Conservation (phyloP, 2,113 vertebrate genomes). For the Eptesicus fuscus region DNA sequence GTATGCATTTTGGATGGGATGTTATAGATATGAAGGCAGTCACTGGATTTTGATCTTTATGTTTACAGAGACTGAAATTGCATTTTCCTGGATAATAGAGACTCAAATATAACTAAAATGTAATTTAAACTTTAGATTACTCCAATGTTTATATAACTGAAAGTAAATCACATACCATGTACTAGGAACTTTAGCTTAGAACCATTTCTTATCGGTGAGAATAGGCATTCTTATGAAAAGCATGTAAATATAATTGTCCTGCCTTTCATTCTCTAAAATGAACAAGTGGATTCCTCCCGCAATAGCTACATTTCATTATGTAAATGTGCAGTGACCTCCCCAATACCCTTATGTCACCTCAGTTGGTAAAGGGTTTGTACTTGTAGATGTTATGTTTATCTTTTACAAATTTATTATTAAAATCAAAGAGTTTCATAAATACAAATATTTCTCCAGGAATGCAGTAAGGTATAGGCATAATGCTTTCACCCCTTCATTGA, state of each 20-base stretch:
- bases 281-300: not conserved
- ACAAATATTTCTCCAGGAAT: not conserved
- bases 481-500: not conserved
- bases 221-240: not conserved
- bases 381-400: not conserved
- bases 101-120: constrained; percentile 3
- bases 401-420: not conserved
- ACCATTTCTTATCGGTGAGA: not conserved
- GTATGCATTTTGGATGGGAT: not conserved
- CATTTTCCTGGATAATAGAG: not conserved
- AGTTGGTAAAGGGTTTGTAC: not conserved
- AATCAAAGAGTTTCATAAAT: not conserved
- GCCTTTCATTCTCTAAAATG: constrained; percentile 29
- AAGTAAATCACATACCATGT: not conserved
- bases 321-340: not conserved
- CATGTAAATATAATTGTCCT: not conserved
- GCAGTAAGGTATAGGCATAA: not conserved
- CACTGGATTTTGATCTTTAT: constrained; percentile 22
- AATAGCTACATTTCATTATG: not conserved
- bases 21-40: not conserved
- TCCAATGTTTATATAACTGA: not conserved
- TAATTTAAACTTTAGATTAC: constrained; percentile 37
- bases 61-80: constrained; percentile 27
- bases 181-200: not conserved
- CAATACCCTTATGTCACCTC: not conserved